Conservation (phyloP, 1,140 invertebrate genomes). For the Lordiphosa stackelbergi region DNA sequence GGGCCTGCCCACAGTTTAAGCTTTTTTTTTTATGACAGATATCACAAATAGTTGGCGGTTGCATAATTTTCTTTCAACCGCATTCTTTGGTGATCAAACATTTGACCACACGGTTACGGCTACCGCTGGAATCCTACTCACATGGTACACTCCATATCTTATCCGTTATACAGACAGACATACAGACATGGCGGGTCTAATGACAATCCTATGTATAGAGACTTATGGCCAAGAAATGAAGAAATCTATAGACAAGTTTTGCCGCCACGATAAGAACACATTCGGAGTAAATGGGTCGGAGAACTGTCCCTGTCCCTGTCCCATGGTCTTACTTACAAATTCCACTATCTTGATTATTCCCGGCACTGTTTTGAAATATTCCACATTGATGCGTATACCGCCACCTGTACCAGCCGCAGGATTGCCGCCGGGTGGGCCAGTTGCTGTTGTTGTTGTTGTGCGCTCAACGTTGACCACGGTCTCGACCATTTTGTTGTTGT, state of each 20-base stretch:
- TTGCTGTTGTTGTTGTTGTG: constrained; percentile 80
- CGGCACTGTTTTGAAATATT: constrained; percentile 81
- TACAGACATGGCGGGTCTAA: constrained; percentile 24
- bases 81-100: constrained; percentile 14
- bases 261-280: constrained; percentile 7
- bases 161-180: constrained; percentile 24
- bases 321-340: constrained; percentile 78
- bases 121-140: constrained; percentile 14
- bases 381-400: constrained; percentile 79
- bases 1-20: not conserved
- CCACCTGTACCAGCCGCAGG: constrained; percentile 71
- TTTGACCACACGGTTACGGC: constrained; percentile 42
- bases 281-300: not conserved
- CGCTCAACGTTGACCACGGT: constrained; percentile 82
- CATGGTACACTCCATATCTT: constrained; percentile 37
- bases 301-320: too few relatives aligned
- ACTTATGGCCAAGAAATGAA: constrained; percentile 8
- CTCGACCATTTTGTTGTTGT: constrained; percentile 81
- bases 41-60: constrained; percentile 8
- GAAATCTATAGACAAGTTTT: constrained; percentile 13
- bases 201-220: constrained; percentile 40
- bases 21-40: not conserved
- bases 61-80: constrained; percentile 12
- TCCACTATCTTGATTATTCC: constrained; percentile 81
- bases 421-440: constrained; percentile 78